A percentile compares a stretch with the other conserved stretches of the same genome.
phyloP scores from a whole-genome alignment of 2,113 vertebrate species.

The Dicrurus megarhynchus region DNA sequence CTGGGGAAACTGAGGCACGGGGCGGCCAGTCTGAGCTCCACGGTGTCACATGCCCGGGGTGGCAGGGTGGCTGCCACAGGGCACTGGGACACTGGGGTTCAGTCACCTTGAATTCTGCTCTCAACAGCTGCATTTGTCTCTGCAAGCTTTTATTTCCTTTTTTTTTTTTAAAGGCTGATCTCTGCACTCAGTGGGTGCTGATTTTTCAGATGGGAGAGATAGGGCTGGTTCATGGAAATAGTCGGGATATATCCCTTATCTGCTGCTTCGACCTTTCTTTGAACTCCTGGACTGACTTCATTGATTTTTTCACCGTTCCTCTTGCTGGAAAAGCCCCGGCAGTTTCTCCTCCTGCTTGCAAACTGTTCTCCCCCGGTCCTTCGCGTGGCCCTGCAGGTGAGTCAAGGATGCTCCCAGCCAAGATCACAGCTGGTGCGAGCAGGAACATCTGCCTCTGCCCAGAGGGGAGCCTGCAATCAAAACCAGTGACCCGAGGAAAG shows the following conservation, averaged over 20 bases:
- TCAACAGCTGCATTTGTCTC: conserved; percentile 9
- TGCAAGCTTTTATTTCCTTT: neutral
- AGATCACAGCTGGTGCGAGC: neutral
- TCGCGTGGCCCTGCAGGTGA: neutral
- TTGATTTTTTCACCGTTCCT: neutral
- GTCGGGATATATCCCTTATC: neutral
- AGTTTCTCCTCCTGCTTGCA: neutral
- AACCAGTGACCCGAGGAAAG: neutral
- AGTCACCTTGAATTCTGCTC: neutral
- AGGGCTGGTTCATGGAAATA: neutral
- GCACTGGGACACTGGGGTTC: neutral
- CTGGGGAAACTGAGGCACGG: neutral
- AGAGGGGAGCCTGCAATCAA: neutral
- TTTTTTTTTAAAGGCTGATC: neutral
- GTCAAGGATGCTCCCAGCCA: neutral
- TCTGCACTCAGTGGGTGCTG: neutral
- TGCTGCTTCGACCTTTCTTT: neutral
- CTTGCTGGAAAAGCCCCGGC: neutral
- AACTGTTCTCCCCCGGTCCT: neutral
- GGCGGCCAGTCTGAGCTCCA: neutral
- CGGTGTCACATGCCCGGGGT: neutral
- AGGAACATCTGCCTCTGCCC: neutral
- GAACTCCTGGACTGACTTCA: neutral
- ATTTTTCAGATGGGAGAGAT: neutral
- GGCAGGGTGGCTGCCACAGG: neutral